Base-by-base conservation (phyloP, 2,113 vertebrate species). In the Corythoichthys haematopterus region DNA sequence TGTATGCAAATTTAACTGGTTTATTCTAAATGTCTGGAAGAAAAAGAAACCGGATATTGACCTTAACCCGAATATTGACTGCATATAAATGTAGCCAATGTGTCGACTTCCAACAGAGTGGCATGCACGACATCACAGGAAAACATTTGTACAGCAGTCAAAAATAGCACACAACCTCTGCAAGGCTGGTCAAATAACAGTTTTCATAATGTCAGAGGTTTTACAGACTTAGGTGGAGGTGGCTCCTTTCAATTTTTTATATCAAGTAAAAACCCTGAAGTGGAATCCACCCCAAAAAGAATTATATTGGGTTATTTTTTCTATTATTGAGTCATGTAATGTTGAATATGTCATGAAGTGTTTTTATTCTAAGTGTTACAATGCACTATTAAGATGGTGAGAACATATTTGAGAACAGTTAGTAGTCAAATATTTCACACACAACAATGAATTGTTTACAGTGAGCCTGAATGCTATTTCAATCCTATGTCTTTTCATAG, bases 311-410 rank as follows among this genome's bases (percentile, higher is more conserved):
- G 28, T 16, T 36, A 28, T 2, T n/a, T 71, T 65, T 38, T 58
- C 15, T 36, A 2, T 57, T 6, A 15, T 36, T 69, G 15, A 62
- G 33, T 13, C 36, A 12, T 55, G 28, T 55, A 1, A 5, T 56
- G 2, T 46, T 67, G 52, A 55, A 56, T 46, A 55, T 68, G 38
- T 48, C 28, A 38, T 55, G 45, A 20, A 68, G 59, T 68, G 36
- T 67, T 70, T 33, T 38, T 51, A 5, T 33, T 20, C 55, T 43
- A 5, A 61, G 16, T 1, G 28, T 6, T 12, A 45, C 3, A 1
- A 38, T 47, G 37, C 15, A 13, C 16, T 57, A 40, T 60, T 28
- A 46, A 50, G 4, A 6, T 53, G 6, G 13, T n/a, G 3, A 33
- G 46, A 3, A 64, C 33, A 40, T 28, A 12, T 9, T 10, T 36